A percentile compares a stretch with the other conserved stretches of the same genome.
Evolutionary conservation across 1,140 invertebrate species (phyloP).

Genomic region (Lordiphosa mommai): DNA sequence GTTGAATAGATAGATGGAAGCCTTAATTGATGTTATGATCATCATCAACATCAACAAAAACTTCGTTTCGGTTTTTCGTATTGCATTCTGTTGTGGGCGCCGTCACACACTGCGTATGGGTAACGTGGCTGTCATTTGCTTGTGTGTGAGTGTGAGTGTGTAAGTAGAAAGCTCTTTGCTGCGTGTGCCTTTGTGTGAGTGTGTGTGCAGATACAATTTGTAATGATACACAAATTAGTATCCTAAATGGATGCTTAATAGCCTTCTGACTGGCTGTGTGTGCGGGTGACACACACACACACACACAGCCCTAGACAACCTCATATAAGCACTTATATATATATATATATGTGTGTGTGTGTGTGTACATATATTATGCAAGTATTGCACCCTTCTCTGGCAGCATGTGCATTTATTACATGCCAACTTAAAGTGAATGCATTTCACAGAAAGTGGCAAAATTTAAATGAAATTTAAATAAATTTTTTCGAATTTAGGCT

Average conservation of each 20-base stretch:
- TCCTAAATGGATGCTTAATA: conserved; percentile 79
- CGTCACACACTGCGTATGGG: conserved; percentile 63
- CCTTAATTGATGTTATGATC: conserved; percentile 70
- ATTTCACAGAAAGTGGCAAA: no score
- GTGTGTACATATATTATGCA: not conserved
- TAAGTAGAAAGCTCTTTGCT: not conserved
- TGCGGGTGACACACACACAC: conserved; percentile 9
- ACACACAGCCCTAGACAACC: not conserved
- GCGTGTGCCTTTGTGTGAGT: conserved; percentile 6
- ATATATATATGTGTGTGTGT: not conserved
- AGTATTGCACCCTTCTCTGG: no score
- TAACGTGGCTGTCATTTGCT: conserved; percentile 19
- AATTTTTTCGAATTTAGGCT: no score
- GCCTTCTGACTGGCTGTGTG: conserved; percentile 29
- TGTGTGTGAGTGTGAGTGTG: conserved; percentile 6
- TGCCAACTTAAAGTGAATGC: conserved; percentile 1
- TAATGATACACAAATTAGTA: conserved; percentile 79
- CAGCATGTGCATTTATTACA: not conserved
- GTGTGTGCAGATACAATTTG: conserved; percentile 68
- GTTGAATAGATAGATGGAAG: conserved; percentile 51
- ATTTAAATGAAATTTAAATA: no score
- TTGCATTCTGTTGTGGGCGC: conserved; percentile 33
- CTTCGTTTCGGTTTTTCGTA: conserved; percentile 34
- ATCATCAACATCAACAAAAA: conserved; percentile 35
- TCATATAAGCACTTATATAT: not conserved